Base-by-base conservation (phyloP, 2,888 invertebrate genomes). In the Himalopsyche japonica region DNA sequence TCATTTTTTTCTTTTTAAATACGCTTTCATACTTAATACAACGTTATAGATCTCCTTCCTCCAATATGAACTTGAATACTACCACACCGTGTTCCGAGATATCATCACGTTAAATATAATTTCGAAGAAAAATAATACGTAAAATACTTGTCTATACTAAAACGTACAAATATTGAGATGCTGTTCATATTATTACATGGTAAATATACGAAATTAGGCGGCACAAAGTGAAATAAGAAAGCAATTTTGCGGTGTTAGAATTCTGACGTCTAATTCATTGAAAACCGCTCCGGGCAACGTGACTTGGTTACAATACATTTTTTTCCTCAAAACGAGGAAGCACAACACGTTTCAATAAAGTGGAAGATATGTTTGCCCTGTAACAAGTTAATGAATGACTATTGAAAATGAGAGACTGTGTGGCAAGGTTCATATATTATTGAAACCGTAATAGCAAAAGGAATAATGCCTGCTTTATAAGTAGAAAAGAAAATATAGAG, bases 181-280 rank as follows among this genome's bases (percentile, higher is more conserved):
- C 15, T 15, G 43, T 43, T 15, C 43, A 43, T 43, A 43, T 43
- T 43, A 43, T 43, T 43, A 43, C 43, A 43, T 15, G 43, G 43
- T 43, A 43, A 57, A 20, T 70, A 83, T 79, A 80, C 70, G 70
- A 76, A 83, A 83, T 83, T 83, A 83, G 83, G 24, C 81, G 81
- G 27, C n/a, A 37, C 20, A 32, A 78, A 64, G 57, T 64, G 70
- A 83, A 83, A 80, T 79, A 80, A 80, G 79, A 80, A 83, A 83
- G 79, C 83, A 80, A 83, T 83, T 83, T 79, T 82, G 82, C 78
- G 70, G 76, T 57, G 84, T 81, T 84, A 81, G 81, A 80, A 80
- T 43, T 84, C 81, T 82, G 80, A 81, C 84, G 81, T 81, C 81
- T 84, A 84, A 84, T 84, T 84, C 80, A 80, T 84, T 81, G 80